A percentile compares a stretch with the other conserved stretches of the same genome.
Conservation (phyloP, 2,113 vertebrate genomes). For the Tupaia chinensis region DNA sequence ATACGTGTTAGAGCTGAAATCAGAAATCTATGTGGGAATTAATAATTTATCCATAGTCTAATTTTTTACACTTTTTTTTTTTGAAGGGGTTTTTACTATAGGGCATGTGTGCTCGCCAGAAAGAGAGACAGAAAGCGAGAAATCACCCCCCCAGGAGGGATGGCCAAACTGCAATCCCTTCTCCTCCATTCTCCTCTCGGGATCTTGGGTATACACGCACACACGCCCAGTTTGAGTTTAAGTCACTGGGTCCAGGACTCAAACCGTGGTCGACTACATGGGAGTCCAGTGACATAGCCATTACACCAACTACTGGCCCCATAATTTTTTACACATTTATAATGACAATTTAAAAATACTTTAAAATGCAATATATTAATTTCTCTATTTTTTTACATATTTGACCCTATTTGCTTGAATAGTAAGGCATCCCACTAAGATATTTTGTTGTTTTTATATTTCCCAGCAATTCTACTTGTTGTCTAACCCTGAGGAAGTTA, state of each 20-base stretch:
- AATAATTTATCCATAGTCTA: neutral
- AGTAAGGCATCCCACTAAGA: neutral
- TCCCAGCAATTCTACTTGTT: neutral
- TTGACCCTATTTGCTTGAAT: neutral
- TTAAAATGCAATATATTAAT: neutral
- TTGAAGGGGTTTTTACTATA: no score
- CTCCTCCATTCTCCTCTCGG: no score
- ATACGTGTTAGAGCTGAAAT: neutral
- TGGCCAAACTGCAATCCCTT: no score
- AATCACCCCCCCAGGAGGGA: no score
- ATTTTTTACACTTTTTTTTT: neutral
- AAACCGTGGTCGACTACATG: no score
- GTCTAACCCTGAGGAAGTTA: constrained; percentile 14
- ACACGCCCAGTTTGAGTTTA: no score
- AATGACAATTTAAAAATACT: neutral
- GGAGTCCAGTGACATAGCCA: no score
- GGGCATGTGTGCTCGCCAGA: no score
- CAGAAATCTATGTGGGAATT: constrained; percentile 25
- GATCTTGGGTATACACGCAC: no score
- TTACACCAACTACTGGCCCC: no score
- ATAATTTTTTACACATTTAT: neutral
- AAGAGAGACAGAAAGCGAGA: no score
- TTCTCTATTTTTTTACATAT: neutral
- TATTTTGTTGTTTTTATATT: neutral
- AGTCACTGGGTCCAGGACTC: no score